phyloP scores from a whole-genome alignment of 2,113 vertebrate species.

The Podilymbus podiceps region DNA sequence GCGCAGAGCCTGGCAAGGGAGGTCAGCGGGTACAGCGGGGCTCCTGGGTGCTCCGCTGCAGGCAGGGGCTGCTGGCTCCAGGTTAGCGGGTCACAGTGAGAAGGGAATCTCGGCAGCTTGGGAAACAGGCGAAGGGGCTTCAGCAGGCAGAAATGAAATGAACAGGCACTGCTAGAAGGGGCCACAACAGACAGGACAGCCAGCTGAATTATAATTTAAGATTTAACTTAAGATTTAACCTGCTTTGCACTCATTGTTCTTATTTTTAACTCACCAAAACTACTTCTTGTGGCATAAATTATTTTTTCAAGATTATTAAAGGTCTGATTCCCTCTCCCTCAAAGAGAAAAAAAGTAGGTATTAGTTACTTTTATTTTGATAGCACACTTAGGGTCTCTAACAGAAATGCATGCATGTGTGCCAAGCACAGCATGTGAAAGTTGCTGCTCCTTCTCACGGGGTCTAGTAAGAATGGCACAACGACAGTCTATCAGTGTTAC shows the following conservation, averaged over 20 bases:
- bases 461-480: background rate
- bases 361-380: background rate
- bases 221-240: background rate
- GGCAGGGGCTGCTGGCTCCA: background rate
- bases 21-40: background rate
- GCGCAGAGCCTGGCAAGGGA: background rate
- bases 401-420: fast-evolving
- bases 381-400: background rate
- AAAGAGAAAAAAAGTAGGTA: background rate
- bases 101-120: background rate
- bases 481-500: background rate
- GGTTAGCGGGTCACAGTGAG: background rate
- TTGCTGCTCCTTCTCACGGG: background rate
- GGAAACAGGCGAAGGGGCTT: background rate
- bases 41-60: background rate
- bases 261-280: background rate
- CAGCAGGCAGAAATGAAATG: background rate
- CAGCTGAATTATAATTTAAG: background rate
- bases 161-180: background rate
- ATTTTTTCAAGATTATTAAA: background rate
- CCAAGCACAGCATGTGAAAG: fast-evolving
- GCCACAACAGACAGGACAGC: background rate
- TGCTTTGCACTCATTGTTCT: background rate
- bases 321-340: background rate
- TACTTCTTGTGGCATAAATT: background rate